Base-by-base conservation (phyloP, 2,888 invertebrate species). In the Callosobruchus maculatus region DNA sequence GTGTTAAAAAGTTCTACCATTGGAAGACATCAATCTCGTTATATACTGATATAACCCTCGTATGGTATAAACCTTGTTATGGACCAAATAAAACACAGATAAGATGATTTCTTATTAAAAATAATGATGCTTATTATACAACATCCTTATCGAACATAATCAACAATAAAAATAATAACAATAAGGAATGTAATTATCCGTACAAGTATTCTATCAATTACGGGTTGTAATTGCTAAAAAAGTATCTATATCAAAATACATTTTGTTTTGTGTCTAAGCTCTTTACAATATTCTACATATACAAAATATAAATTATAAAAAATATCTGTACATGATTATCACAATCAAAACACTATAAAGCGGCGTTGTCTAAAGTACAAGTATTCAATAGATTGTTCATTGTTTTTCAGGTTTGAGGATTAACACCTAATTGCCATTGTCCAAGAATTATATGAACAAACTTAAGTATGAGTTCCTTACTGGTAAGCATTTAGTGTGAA, bases 151-250 rank as follows among this genome's bases (percentile, higher is more conserved):
- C 83, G 86, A 49, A 85, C 82, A 86, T 86, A 86, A 86, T 86
- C 86, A 87, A 86, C 86, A 87, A 87, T 85, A 86, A 85, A 68
- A 86, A 84, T 86, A 84, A 86, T 86, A 87, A 87, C 86, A 87
- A 85, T 84, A 84, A 83, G 85, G 84, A 84, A 85, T 82, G 84
- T 83, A 68, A 21, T 22, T 68, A 68, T 68, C 21, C 68, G 22
- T 68, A 68, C 21, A n/a, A 21, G 21, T 49, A 49, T 7, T 68
- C 68, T 21, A 68, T 68, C 68, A 68, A 68, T 68, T 68, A 68
- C 68, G 1, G 68, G 21, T 13, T 49, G 49, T 49, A 49, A 18
- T 49, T 18, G 49, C 49, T 49, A 49, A 49, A 49, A 49, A 49
- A n/a, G 13, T 26, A 26, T 49, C 49, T 49, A 49, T 49, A 49